Evolutionary conservation across 2,797 vertebrate species (phyloP).

Genomic region (Lithobates sylvaticus): DNA sequence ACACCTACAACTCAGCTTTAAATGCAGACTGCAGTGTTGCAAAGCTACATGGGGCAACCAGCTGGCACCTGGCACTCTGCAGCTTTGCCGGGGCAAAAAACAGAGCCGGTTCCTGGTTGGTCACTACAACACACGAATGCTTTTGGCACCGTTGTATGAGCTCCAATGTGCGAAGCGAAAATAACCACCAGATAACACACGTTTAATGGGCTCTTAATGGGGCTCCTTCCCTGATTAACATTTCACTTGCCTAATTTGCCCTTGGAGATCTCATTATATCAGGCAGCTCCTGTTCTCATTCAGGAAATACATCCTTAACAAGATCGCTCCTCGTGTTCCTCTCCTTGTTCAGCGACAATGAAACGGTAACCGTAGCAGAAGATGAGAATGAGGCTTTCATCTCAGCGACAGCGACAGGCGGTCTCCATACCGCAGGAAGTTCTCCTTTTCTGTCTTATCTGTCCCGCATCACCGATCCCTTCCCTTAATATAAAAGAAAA

Average conservation of each 20-base stretch:
- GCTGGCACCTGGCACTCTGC: no score
- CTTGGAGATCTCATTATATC: slow-evolving; percentile 25
- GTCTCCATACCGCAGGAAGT: slow-evolving; percentile 17
- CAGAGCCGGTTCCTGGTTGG: no score
- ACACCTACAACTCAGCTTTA: no score
- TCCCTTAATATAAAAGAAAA: slow-evolving; percentile 15
- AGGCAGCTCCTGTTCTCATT: background rate
- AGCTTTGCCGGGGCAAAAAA: no score
- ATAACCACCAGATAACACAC: no score
- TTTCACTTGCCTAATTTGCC: slow-evolving; percentile 7
- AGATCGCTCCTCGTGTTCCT: background rate
- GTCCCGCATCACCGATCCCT: background rate
- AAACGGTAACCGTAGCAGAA: slow-evolving; percentile 4
- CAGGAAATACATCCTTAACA: background rate
- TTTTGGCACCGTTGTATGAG: no score
- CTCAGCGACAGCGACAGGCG: background rate
- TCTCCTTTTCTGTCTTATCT: background rate
- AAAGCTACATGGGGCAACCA: no score
- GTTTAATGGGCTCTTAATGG: background rate
- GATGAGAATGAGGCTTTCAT: slow-evolving; percentile 17
- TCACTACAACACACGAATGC: no score
- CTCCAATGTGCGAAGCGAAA: no score
- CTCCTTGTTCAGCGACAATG: background rate
- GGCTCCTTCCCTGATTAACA: background rate
- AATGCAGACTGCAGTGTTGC: no score